These are phyloP conservation scores for Calvadosia cruxmelitensis DNA, from an alignment of 30 jellyfish, hydroid and myxozoan species.

Conservation along the genomic window DNA sequence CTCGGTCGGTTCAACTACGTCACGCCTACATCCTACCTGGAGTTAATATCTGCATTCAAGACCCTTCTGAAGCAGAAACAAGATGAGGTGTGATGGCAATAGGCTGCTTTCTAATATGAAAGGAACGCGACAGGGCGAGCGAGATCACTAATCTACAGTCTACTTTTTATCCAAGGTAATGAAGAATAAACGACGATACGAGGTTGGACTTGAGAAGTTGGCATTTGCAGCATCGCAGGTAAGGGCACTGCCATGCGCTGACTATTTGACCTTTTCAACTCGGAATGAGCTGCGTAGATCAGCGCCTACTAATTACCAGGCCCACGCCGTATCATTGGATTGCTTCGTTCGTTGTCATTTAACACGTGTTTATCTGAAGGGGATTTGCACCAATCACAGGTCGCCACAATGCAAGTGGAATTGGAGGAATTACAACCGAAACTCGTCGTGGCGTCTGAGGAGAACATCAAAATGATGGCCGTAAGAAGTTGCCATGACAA, in stretches of 20 bases:
- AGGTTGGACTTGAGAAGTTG: slow-evolving; percentile 86
- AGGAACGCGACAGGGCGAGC: background rate
- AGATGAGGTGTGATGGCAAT: slow-evolving; percentile 91
- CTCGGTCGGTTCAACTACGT: slow-evolving; percentile 95
- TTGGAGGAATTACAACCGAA: slow-evolving; percentile 94
- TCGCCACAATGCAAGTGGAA: slow-evolving; percentile 95
- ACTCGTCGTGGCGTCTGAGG: slow-evolving; percentile 94
- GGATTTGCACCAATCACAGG: too few relatives aligned
- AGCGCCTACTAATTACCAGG: too few relatives aligned
- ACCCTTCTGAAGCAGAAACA: slow-evolving; percentile 65
- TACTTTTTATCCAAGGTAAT: slow-evolving; percentile 25
- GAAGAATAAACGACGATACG: slow-evolving; percentile 76
- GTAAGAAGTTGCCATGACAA: too few relatives aligned
- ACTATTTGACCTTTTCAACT: too few relatives aligned
- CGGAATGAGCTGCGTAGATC: too few relatives aligned
- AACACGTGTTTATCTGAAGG: too few relatives aligned
- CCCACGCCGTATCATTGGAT: too few relatives aligned
- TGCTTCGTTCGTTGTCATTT: too few relatives aligned
- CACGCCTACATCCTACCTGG: slow-evolving; percentile 94
- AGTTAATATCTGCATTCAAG: slow-evolving; percentile 74
- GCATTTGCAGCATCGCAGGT: slow-evolving; percentile 99
- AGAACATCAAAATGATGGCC: slow-evolving; percentile 84
- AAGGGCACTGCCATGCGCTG: slow-evolving; percentile 98
- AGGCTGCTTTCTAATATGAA: background rate
- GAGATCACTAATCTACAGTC: background rate